These are phyloP conservation scores for Ellobium chinense DNA, from an alignment of 2,888 invertebrate species.

Conservation along the genomic window DNA sequence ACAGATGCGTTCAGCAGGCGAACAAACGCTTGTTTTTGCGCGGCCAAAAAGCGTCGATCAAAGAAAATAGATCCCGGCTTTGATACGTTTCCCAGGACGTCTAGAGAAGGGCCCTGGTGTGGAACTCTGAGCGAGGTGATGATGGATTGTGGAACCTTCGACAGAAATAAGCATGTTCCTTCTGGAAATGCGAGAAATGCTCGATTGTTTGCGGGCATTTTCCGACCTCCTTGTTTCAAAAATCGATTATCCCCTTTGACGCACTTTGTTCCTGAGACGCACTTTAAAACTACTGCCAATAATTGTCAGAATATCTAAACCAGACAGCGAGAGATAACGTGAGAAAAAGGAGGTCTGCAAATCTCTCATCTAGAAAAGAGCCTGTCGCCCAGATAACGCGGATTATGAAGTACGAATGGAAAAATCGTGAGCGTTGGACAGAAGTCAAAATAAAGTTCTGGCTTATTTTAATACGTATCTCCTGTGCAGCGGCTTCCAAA, in stretches of 20 bases:
- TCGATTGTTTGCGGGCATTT: neutral
- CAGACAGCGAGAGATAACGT: too few species aligned
- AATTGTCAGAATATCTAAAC: too few species aligned
- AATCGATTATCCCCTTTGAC: neutral
- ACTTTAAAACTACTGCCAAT: too few species aligned
- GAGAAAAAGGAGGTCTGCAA: too few species aligned
- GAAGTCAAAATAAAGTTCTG: too few species aligned
- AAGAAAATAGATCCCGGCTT: slow-evolving; percentile 26
- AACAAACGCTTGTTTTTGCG: slow-evolving; percentile 9
- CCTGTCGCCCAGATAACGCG: too few species aligned
- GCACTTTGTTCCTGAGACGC: too few species aligned
- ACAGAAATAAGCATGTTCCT: neutral
- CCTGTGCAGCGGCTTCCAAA: too few species aligned
- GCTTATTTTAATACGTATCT: too few species aligned
- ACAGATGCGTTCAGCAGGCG: neutral
- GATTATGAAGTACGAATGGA: too few species aligned
- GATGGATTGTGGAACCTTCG: neutral
- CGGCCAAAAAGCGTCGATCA: slow-evolving; percentile 21
- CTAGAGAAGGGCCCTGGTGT: neutral
- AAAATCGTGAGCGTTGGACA: too few species aligned
- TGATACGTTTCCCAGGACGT: neutral
- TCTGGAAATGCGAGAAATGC: neutral
- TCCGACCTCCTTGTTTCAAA: neutral
- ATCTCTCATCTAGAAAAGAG: too few species aligned
- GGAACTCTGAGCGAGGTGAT: neutral